phyloP scores from a whole-genome alignment of 2,888 invertebrate species.

The Ceriagrion tenellum region DNA sequence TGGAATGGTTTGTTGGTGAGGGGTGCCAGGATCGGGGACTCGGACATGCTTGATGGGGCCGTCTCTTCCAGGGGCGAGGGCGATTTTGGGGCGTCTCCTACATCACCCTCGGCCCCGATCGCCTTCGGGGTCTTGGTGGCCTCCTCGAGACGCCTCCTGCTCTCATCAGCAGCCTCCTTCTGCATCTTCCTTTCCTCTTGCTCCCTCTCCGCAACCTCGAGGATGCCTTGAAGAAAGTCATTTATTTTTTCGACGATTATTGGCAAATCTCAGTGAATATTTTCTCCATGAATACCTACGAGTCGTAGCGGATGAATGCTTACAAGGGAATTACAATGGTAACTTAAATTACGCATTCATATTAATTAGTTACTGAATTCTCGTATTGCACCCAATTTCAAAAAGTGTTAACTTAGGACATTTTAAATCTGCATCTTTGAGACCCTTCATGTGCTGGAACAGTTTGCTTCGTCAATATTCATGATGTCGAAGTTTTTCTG shows the following conservation, averaged over 20 bases:
- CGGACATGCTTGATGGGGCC: constrained; percentile 77
- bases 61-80: constrained; percentile 77
- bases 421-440: too few relatives aligned
- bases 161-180: neutral
- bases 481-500: neutral
- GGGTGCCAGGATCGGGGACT: constrained; percentile 68
- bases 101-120: constrained; percentile 77
- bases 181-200: neutral
- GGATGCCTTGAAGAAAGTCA: neutral
- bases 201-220: neutral
- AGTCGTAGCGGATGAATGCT: too few relatives aligned
- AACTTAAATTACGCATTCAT: too few relatives aligned
- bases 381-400: too few relatives aligned
- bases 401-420: too few relatives aligned
- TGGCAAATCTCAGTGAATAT: too few relatives aligned
- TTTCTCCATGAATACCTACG: too few relatives aligned
- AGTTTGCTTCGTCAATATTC: neutral
- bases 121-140: constrained; percentile 75
- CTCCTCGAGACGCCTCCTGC: neutral
- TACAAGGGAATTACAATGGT: too few relatives aligned
- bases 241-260: neutral
- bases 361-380: too few relatives aligned
- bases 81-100: constrained; percentile 76
- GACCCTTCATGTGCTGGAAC: neutral
- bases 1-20: neutral